Evolutionary conservation across 2,113 vertebrate genomes (phyloP), one percentile per base, ranked within the genome.

Genomic region (Quiscalus mexicanus): DNA sequence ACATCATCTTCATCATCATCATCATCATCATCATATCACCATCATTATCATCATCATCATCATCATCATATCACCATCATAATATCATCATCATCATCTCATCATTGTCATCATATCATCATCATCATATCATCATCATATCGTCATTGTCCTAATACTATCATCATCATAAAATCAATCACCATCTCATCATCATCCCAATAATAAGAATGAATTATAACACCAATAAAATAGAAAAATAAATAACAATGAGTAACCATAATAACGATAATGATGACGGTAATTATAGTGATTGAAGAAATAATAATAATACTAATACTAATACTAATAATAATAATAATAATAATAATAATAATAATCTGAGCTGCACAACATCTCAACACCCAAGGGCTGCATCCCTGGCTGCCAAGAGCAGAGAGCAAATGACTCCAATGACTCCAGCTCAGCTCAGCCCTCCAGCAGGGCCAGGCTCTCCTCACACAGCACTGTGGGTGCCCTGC

Each of bases 401-500:
- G 2, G 23, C 64, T 91, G n/a, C 65, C 62, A 8, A 30, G 65
- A 28, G 73, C 77, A 14, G 3, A 42, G 60, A 41, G 44, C 52
- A 9, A 49, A 30, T 1, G 0, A 31, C 5, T 24, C 5, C 35
- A 47, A 30, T 1, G 0, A 31, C 5, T 24, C 5, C 35, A 47
- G 21, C 62, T 7, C 50, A 19, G 90, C 37, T 18, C 68, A 69
- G 74, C 30, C 15, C 4, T 3, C 10, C 44, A 15, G 73, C 82
- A 14, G 50, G 33, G 65, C 24, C 5, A n/a, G 21, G 33, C n/a
- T 45, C 16, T 35, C 39, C 63, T 3, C 33, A 73, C 84, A 10
- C 1, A 17, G 44, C 56, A 2, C 60, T 11, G 2, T 8, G 70
- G 21, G 63, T 12, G 0, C 6, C 37, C 80, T 45, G 71, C 73